phyloP scores from a whole-genome alignment of 2,113 vertebrate genomes.

The Sturnus vulgaris region DNA sequence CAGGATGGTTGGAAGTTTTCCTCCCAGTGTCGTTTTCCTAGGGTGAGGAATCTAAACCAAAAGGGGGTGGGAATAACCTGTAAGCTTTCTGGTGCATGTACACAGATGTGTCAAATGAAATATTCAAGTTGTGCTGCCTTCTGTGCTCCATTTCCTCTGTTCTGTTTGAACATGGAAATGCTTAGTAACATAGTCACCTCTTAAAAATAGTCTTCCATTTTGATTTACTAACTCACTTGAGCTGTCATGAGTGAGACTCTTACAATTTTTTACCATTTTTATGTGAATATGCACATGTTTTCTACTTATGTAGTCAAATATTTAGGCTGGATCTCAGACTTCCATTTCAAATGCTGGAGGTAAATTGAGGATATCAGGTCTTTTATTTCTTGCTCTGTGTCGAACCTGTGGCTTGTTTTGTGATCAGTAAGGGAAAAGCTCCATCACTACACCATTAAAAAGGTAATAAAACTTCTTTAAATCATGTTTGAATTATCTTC shows the following conservation, averaged over 20 bases:
- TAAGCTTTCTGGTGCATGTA: background rate
- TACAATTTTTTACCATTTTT: background rate
- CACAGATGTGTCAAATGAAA: background rate
- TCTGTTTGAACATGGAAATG: background rate
- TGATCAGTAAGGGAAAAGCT: conserved; percentile 7
- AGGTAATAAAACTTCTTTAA: conserved; percentile 31
- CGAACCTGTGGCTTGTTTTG: conserved; percentile 3
- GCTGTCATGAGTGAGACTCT: background rate
- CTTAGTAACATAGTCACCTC: background rate
- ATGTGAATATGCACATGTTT: background rate
- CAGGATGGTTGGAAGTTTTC: background rate
- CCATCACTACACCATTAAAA: background rate
- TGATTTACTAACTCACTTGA: background rate
- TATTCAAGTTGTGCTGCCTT: background rate
- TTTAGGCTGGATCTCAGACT: background rate
- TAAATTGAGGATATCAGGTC: background rate
- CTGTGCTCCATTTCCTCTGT: background rate
- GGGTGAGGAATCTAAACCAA: background rate
- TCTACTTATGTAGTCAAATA: background rate
- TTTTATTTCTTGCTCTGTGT: background rate
- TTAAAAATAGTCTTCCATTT: background rate
- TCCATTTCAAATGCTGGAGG: background rate
- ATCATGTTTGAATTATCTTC: conserved; percentile 48
- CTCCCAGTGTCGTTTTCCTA: background rate
- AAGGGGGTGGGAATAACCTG: background rate